A percentile compares a stretch with the other conserved stretches of the same genome.
Evolutionary conservation across 2,797 vertebrate genomes (phyloP).

Genomic region (Danionella dracula): DNA sequence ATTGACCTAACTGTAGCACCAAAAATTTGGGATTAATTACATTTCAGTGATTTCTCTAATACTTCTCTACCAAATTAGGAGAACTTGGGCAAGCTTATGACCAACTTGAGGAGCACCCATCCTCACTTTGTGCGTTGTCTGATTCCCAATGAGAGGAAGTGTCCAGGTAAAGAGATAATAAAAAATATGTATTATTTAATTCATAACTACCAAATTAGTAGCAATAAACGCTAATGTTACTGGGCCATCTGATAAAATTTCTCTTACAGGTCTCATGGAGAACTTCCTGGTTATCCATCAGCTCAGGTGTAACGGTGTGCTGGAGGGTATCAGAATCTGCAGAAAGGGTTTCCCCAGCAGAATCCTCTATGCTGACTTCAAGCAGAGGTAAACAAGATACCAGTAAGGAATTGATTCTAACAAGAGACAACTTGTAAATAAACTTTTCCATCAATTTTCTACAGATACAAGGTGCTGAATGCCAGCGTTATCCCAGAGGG

Average conservation of each 20-base stretch:
- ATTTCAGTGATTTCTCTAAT: no score
- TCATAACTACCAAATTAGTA: no score
- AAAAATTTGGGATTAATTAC: constrained; percentile 3
- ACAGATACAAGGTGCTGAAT: constrained; percentile 80
- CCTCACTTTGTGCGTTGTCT: constrained; percentile 87
- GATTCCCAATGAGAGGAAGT: constrained; percentile 60
- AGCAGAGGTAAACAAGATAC: no score
- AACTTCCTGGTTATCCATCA: constrained; percentile 80
- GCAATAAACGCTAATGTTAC: no score
- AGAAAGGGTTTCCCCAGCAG: constrained; percentile 77
- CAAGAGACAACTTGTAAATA: no score
- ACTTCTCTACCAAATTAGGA: no score
- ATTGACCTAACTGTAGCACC: neutral
- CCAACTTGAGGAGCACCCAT: constrained; percentile 74
- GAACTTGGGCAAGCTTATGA: constrained; percentile 79
- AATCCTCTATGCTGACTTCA: no score
- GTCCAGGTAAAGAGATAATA: neutral
- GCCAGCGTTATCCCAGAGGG: constrained; percentile 83
- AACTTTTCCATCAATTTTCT: neutral
- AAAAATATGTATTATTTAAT: no score
- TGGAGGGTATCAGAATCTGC: constrained; percentile 82
- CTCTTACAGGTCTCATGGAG: constrained; percentile 64
- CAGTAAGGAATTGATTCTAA: constrained; percentile 34
- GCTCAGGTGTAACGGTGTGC: constrained; percentile 80
- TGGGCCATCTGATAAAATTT: no score